Percentiles rank a stretch among this genome's conserved stretches.
Conservation (phyloP, 2,888 invertebrate genomes). For the Spicauda simplicius region DNA sequence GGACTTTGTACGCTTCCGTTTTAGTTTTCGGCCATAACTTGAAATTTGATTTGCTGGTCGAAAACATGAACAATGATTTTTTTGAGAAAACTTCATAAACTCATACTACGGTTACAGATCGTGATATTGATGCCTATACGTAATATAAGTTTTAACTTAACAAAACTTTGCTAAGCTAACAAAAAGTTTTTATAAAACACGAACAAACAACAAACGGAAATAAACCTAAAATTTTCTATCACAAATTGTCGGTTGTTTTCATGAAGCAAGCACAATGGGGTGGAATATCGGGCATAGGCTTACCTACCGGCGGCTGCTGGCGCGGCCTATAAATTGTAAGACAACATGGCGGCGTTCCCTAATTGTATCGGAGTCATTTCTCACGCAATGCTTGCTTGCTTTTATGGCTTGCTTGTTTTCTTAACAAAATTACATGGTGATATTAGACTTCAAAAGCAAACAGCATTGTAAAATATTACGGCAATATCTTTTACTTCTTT, state of each 20-base stretch:
- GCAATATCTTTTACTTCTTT: background rate
- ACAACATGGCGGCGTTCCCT: conserved; percentile 27
- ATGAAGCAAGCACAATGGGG: conserved; percentile 18
- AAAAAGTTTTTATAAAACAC: background rate
- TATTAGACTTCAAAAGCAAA: background rate
- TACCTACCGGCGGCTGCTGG: conserved; percentile 9
- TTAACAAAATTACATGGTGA: conserved; percentile 3
- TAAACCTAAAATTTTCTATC: background rate
- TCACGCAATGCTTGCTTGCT: conserved; percentile 20
- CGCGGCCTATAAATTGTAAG: conserved; percentile 30
- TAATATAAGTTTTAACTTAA: too few species aligned
- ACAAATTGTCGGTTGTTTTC: conserved; percentile 14
- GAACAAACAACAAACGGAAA: background rate
- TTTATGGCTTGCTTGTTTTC: background rate
- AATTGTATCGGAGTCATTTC: conserved; percentile 26
- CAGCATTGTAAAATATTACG: background rate
- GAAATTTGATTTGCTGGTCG: too few species aligned
- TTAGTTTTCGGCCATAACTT: too few species aligned
- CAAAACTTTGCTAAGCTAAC: background rate
- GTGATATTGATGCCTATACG: too few species aligned
- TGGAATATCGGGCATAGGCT: conserved; percentile 1
- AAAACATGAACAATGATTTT: too few species aligned
- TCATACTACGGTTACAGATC: too few species aligned
- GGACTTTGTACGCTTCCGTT: too few species aligned
- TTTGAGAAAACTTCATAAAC: too few species aligned